Evolutionary conservation across 1,140 invertebrate genomes (phyloP), one percentile per base, ranked within the genome.

Genomic region (Anoplolepis gracilipes): DNA sequence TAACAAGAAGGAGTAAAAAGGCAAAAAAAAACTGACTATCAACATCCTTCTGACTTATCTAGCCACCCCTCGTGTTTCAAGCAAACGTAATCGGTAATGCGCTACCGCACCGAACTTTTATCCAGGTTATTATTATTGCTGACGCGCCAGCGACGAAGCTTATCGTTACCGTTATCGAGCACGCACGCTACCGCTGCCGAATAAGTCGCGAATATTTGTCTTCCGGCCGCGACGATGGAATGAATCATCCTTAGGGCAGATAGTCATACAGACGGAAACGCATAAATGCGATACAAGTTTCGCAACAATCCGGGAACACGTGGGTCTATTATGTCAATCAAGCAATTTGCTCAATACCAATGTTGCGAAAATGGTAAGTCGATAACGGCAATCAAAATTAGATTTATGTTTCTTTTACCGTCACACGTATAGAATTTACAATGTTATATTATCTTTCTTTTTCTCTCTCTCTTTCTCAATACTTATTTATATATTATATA

Each of bases 151-250:
- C 46, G 70, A 49, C 49, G 39, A 72, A 57, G 73, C 87, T 88
- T 89, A 89, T 88, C 87, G 73, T 88, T 88, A 88, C 67, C 86
- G 86, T 88, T 65, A 73, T 79, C 62, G 30, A 67, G 36, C 86
- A 88, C 87, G 86, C 87, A 88, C 75, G 69, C 59, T 65, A 69
- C 39, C 65, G 33, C 39, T 49, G 22, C 3, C 73, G 53, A 88
- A 85, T 88, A 81, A 65, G 65, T 72, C 55, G 36, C 78, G 65
- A 25, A 36, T 39, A 67, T 62, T 88, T 78, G 69, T 89, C 85
- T 89, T 85, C 75, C 82, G 69, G 82, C 69, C 67, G 22, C 76
- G 53, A 82, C 67, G 67, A 78, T 42, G 67, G 30, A 88, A 67
- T 88, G 87, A 89, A 88, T 89, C 87, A 89, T 89, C 69, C 82